Conservation (phyloP, 2,113 vertebrate species). For the Empidonax traillii region DNA sequence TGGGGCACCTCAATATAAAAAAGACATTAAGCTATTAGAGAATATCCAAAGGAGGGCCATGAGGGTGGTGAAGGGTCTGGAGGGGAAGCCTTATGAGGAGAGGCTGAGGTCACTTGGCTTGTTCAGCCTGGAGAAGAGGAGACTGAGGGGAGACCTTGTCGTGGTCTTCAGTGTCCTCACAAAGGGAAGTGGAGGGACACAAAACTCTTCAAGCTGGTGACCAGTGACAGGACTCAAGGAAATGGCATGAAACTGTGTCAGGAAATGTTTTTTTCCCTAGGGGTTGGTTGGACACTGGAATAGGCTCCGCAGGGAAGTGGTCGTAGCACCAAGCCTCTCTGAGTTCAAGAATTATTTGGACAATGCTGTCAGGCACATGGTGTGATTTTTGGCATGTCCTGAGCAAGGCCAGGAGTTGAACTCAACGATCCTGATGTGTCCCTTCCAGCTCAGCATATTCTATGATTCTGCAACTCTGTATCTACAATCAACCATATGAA, state of each 20-base stretch:
- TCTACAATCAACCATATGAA: not conserved
- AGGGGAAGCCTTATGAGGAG: not conserved
- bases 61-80: not conserved
- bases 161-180: not conserved
- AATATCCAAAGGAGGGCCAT: not conserved
- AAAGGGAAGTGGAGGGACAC: not conserved
- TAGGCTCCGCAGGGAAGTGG: not conserved
- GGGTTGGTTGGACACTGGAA: not conserved
- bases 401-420: not conserved
- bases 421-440: not conserved
- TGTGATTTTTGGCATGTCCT: not conserved
- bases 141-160: not conserved
- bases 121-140: not conserved
- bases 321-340: too few species aligned
- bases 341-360: not conserved
- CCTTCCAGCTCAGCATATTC: not conserved
- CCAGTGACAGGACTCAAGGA: not conserved
- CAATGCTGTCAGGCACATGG: too few species aligned
- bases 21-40: not conserved
- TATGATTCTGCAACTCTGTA: not conserved
- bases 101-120: not conserved
- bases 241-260: not conserved
- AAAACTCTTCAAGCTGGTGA: not conserved
- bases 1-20: not conserved
- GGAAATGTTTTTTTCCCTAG: not conserved